A percentile compares a stretch with the other conserved stretches of the same genome.
Evolutionary conservation across 2,888 invertebrate species (phyloP).

Genomic region (Sepioteuthis lessoniana): DNA sequence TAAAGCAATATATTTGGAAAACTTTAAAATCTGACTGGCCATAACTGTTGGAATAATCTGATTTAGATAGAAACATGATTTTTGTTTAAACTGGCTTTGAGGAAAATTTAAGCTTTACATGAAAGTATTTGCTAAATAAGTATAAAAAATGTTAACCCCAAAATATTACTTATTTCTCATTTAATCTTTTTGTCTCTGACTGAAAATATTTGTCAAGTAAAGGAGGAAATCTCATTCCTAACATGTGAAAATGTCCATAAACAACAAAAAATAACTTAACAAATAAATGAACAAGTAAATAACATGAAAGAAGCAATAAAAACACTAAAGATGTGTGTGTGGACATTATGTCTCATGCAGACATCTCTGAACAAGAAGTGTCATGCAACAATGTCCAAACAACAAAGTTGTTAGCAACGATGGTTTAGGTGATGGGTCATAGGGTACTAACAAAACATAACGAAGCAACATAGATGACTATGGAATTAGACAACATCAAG

Average conservation of each 20-base stretch:
- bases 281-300: not conserved
- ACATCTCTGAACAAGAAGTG: not conserved
- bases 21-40: not conserved
- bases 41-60: not conserved
- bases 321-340: not conserved
- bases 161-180: not conserved
- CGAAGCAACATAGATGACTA: not conserved
- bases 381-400: not conserved
- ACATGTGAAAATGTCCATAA: not conserved
- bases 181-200: not conserved
- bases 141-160: not conserved
- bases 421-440: not conserved
- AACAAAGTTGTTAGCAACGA: not conserved
- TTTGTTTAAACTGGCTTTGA: not conserved
- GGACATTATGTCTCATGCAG: not conserved
- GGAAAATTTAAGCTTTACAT: not conserved
- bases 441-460: not conserved
- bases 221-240: not conserved
- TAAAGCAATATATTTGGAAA: no score
- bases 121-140: not conserved
- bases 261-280: not conserved
- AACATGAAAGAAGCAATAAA: not conserved
- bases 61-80: not conserved
- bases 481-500: not conserved
- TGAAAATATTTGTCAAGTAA: not conserved